Conservation (phyloP, 2,113 vertebrate genomes). For the Pristiophorus japonicus region DNA sequence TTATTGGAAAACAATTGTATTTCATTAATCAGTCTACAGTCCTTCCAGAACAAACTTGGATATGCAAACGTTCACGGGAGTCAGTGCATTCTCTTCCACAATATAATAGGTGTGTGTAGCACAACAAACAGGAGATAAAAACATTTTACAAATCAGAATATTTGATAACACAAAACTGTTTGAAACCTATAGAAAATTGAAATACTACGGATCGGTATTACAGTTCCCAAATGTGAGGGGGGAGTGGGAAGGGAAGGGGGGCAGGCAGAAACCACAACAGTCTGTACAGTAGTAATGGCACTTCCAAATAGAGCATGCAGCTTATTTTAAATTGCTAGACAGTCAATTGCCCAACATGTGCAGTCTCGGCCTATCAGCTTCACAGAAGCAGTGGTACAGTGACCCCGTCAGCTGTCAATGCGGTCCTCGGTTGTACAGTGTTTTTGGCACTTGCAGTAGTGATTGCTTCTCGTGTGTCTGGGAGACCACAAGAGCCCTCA, state of each 20-base stretch:
- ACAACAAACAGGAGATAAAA: constrained; percentile 54
- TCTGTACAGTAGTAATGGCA: constrained; percentile 78
- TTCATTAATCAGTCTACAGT: constrained; percentile 54
- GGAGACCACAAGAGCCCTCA: constrained; percentile 44
- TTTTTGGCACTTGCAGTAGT: constrained; percentile 74
- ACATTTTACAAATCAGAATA: constrained; percentile 50
- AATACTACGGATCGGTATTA: constrained; percentile 49
- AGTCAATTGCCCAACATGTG: constrained; percentile 66
- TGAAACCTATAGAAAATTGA: constrained; percentile 54
- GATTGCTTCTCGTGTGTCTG: constrained; percentile 62
- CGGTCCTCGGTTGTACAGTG: constrained; percentile 55
- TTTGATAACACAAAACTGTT: constrained; percentile 55
- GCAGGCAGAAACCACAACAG: constrained; percentile 50
- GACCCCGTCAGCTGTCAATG: constrained; percentile 55
- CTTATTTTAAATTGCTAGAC: constrained; percentile 71
- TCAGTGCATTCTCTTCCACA: constrained; percentile 57
- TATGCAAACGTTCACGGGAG: constrained; percentile 61
- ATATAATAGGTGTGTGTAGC: constrained; percentile 30
- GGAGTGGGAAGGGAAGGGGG: constrained; percentile 44
- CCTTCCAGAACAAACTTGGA: constrained; percentile 59
- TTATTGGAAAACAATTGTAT: constrained; percentile 68
- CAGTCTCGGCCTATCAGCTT: constrained; percentile 49
- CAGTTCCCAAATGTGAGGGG: constrained; percentile 51
- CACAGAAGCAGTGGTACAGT: constrained; percentile 74
- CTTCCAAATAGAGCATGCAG: constrained; percentile 69